A percentile compares a stretch with the other conserved stretches of the same genome.
Conservation (phyloP, 1,140 invertebrate genomes). For the Argopecten irradians region DNA sequence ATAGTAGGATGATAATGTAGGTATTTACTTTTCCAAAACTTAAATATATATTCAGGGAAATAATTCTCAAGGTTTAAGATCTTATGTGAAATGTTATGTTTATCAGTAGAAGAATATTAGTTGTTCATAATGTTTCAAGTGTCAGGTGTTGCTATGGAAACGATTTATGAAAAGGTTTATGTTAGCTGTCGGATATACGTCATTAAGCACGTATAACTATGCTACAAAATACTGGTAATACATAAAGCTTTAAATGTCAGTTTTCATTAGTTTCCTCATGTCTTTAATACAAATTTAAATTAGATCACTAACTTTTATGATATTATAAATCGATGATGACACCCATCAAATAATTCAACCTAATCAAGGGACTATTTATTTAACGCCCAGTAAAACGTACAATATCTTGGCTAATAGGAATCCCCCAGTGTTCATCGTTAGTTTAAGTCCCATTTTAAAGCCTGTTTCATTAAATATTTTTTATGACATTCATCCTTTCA, state of each 20-base stretch:
- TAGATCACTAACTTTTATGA: constrained; percentile 5
- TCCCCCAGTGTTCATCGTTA: background rate
- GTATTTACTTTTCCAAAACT: no score
- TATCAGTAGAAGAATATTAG: no score
- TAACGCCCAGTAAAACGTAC: background rate
- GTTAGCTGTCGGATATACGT: no score
- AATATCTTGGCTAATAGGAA: background rate
- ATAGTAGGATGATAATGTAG: no score
- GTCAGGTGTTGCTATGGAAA: no score
- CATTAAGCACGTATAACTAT: background rate
- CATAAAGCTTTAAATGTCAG: background rate
- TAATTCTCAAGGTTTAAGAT: no score
- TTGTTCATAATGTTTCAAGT: no score
- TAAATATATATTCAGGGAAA: no score
- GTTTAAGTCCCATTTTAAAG: background rate
- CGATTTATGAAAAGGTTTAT: no score
- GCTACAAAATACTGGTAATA: background rate
- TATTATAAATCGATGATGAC: background rate
- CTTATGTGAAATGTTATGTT: no score
- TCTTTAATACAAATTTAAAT: background rate
- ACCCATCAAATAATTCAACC: background rate
- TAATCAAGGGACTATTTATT: background rate
- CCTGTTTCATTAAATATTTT: background rate
- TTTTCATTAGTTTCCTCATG: background rate
- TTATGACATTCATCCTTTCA: background rate